These are phyloP conservation scores for Lottia scabra DNA, from an alignment of 2,888 invertebrate genomes.

Conservation along the genomic window DNA sequence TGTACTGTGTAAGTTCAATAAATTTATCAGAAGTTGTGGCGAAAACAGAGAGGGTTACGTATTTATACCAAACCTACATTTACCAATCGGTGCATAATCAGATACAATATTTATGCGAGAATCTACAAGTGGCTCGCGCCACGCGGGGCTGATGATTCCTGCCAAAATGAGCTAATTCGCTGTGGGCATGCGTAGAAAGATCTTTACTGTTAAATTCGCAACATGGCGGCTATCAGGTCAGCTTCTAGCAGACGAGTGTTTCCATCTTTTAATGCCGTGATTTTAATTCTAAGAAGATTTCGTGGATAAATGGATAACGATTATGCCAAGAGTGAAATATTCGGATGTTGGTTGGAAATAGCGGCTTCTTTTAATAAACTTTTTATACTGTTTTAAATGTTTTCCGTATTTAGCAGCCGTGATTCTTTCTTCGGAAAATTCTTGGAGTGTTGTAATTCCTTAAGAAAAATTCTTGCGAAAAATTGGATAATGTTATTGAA, in stretches of 20 bases:
- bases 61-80: neutral
- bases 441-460: neutral
- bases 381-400: neutral
- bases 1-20: neutral
- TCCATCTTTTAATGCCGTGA: constrained; percentile 1
- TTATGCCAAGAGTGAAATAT: constrained; percentile 6
- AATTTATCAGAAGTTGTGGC: neutral
- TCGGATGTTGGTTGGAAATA: constrained; percentile 5
- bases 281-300: neutral
- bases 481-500: constrained; percentile 4
- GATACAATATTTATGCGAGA: constrained; percentile 5
- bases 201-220: constrained; percentile 4
- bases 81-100: constrained; percentile 7
- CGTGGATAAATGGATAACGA: constrained; percentile 3
- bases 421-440: constrained; percentile 4
- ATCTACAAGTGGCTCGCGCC: constrained; percentile 7
- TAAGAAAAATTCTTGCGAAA: constrained; percentile 1
- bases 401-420: neutral
- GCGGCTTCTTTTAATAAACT: constrained; percentile 3
- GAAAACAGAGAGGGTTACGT: constrained; percentile 3
- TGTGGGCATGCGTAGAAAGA: constrained; percentile 7
- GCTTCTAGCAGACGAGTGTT: constrained; percentile 6
- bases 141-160: constrained; percentile 5
- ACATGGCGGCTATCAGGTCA: constrained; percentile 4
- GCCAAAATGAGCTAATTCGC: constrained; percentile 7